These are phyloP conservation scores for Chelon labrosus DNA, from an alignment of 2,797 vertebrate species.

Conservation along the genomic window DNA sequence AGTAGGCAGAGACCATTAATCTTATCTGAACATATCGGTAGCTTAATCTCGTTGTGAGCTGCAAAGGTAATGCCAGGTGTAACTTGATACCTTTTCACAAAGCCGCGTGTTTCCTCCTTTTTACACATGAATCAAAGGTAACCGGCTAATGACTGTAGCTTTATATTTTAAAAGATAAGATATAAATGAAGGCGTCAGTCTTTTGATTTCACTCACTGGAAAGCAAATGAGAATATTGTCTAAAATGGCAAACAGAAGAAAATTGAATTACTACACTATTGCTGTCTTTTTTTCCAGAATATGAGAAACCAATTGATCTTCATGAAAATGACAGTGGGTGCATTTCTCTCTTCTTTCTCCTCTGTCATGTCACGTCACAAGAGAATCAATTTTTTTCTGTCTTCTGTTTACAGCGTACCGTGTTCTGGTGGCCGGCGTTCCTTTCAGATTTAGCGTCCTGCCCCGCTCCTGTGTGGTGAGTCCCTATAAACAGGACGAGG, in stretches of 20 bases:
- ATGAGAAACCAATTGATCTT: constrained; percentile 39
- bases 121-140: too few species aligned
- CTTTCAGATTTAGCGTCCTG: constrained; percentile 64
- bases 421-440: constrained; percentile 53
- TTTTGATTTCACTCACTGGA: too few species aligned
- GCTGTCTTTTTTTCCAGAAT: constrained; percentile 51
- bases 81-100: too few species aligned
- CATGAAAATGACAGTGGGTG: constrained; percentile 53
- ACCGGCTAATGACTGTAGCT: too few species aligned
- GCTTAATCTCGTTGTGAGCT: too few species aligned
- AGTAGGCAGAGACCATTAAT: too few species aligned
- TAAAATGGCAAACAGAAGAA: background rate
- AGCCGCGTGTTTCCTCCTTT: too few species aligned
- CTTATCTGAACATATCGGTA: too few species aligned
- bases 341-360: background rate
- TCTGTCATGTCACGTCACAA: background rate
- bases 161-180: too few species aligned
- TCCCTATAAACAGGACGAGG: constrained; percentile 22
- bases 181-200: too few species aligned
- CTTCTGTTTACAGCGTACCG: constrained; percentile 36
- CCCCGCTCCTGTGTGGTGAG: constrained; percentile 77
- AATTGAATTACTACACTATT: background rate
- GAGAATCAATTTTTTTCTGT: background rate
- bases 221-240: too few species aligned
- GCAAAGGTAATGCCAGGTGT: too few species aligned